These are phyloP conservation scores for Drosophila picticornis DNA, from an alignment of 2,888 invertebrate species.

Conservation along the genomic window DNA sequence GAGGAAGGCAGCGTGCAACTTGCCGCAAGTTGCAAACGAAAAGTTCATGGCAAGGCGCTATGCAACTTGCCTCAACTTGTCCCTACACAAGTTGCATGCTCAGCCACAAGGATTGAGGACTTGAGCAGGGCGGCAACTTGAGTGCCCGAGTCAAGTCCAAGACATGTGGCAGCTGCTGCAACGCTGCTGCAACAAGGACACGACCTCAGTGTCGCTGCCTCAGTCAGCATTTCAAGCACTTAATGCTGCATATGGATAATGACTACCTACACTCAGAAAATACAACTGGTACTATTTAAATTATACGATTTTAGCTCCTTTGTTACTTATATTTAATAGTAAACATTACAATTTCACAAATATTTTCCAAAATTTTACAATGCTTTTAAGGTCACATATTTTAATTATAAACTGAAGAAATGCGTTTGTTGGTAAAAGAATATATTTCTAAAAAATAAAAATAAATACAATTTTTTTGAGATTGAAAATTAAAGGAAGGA, in stretches of 20 bases:
- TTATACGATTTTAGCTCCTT: too few relatives aligned
- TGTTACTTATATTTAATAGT: too few relatives aligned
- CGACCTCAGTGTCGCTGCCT: slow-evolving; percentile 8
- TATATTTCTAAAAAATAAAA: too few relatives aligned
- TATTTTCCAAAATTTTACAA: too few relatives aligned
- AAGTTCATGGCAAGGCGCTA: slow-evolving; percentile 62
- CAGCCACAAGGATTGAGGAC: neutral
- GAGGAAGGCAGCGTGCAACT: slow-evolving; percentile 21
- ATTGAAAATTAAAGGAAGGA: too few relatives aligned
- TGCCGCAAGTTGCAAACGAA: slow-evolving; percentile 68
- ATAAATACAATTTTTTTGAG: too few relatives aligned
- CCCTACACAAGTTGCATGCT: neutral
- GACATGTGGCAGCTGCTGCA: slow-evolving; percentile 20
- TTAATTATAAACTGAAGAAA: neutral
- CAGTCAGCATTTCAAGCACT: neutral
- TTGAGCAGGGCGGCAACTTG: slow-evolving; percentile 44
- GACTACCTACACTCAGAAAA: slow-evolving; percentile 3
- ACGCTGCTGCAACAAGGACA: slow-evolving; percentile 33
- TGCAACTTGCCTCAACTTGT: slow-evolving; percentile 6
- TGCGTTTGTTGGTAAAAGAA: too few relatives aligned
- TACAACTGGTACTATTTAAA: too few relatives aligned
- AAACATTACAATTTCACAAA: too few relatives aligned
- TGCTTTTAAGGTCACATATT: neutral
- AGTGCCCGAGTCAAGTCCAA: slow-evolving; percentile 37
- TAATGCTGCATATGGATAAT: slow-evolving; percentile 31